Evolutionary conservation across 2,888 invertebrate species (phyloP), one percentile per base, ranked within the genome.

Genomic region (Harmothoe impar): DNA sequence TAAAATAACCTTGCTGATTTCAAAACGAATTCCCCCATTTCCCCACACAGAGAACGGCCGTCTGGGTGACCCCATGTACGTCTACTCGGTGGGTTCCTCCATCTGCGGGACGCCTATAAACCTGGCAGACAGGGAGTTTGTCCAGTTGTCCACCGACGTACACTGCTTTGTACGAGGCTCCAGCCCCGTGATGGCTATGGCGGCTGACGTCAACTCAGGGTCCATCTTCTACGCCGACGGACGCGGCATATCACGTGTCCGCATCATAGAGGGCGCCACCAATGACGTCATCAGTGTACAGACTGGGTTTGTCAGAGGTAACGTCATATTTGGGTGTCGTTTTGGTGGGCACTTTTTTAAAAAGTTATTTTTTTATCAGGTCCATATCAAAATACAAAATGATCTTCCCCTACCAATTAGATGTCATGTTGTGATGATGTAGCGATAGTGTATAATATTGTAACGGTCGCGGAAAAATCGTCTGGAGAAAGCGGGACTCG

Each of bases 221-320:
- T 54, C 84, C 54, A 81, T 92, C 12, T 92, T 90, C 90, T 92
- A 88, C 78, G 90, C 92, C 35, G 92, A 92, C 78, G 54, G 88
- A 17, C 29, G 52, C 35, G 78, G 89, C 33, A 91, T 91, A 20
- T 33, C 51, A 51, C 88, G 91, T 20, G 62, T 84, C 17, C 29
- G 89, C 7, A n/a, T 91, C 7, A 77, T 35, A 20, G 51, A 25
- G 12, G 89, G 51, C n/a, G 31, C 33, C 10, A 31, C 29, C 25
- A 62, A 33, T 25, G 90, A 91, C 33, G 90, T 72, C 52, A 52
- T 90, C 15, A 78, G 72, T 29, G 51, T 81, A 15, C 85, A 91
- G 29, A 89, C 85, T 0, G 91, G 91, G 0, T 15, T n/a, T 33
- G 91, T 91, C 31, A 90, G 84, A 90, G 91, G 91, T 91, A 43